Base-by-base conservation (phyloP, 2,888 invertebrate genomes). In the Drosophila demipolita region DNA sequence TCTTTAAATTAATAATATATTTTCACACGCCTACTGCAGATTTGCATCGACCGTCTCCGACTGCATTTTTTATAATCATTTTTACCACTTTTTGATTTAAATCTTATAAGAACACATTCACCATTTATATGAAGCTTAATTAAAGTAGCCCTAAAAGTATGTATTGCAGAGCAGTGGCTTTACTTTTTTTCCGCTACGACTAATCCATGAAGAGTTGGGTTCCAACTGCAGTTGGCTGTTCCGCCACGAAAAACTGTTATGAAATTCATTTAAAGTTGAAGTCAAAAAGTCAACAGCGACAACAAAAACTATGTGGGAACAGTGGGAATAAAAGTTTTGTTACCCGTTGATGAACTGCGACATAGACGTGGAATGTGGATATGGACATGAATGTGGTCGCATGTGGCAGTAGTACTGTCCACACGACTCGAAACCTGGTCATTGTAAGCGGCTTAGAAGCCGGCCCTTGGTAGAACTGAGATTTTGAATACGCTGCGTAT, bases 401-500 rank as follows among this genome's bases (percentile, higher is more conserved):
- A 83, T 85, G 80, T 80, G 88, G 69, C 48, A 52, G 60, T 40
- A 53, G 57, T 33, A 53, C 8, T 45, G 49, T 49, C 61, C 49
- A 20, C 17, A 23, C 26, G 26, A 53, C 71, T 62, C 71, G 75
- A 73, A 80, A 67, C 66, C 66, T 75, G 69, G 88, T 88, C 83
- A 88, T 70, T 88, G 78, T 84, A 84, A 84, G 84, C 84, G 80
- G 84, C 84, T 84, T 84, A 89, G 87, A 76, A 82, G 66, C 66
- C 66, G 48, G 62, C 63, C 65, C 61, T 65, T 69, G 29, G 64
- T 40, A 17, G 53, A 26, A 40, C 65, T 69, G 78, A 75, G 66
- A 40, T 63, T 68, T 53, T 49, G 70, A 63, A 73, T 65, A 59
- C 78, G 73, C 70, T 79, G 80, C 85, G 83, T 79, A 85, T 83